These are phyloP conservation scores for Gryllus longicercus DNA, from an alignment of 2,888 invertebrate genomes.

Conservation along the genomic window DNA sequence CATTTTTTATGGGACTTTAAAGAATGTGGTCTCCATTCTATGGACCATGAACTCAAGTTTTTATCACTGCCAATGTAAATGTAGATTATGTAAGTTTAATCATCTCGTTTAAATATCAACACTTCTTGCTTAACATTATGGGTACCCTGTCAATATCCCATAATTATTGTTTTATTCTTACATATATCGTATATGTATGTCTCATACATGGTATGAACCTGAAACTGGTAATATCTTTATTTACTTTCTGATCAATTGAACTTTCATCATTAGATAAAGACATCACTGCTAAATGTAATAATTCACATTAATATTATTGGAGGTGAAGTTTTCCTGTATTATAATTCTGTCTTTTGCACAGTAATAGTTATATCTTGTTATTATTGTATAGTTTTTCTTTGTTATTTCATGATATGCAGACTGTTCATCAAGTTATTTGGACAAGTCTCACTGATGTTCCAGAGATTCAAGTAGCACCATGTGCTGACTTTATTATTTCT, in stretches of 20 bases:
- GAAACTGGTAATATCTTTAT: too few relatives aligned
- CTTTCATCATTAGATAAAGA: too few relatives aligned
- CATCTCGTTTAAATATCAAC: neutral
- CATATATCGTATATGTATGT: neutral
- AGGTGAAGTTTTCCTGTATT: too few relatives aligned
- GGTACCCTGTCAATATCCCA: too few relatives aligned
- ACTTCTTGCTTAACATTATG: too few relatives aligned
- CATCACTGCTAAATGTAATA: too few relatives aligned
- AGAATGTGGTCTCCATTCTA: neutral
- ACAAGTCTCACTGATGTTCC: neutral
- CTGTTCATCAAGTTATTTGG: neutral
- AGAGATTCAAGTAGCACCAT: neutral
- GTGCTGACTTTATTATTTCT: neutral
- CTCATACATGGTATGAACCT: neutral
- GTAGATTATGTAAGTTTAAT: neutral
- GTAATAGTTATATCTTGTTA: too few relatives aligned
- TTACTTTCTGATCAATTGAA: too few relatives aligned
- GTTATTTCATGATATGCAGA: neutral
- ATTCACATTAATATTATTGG: too few relatives aligned
- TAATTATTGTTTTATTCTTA: neutral
- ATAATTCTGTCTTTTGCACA: too few relatives aligned
- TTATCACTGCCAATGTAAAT: neutral
- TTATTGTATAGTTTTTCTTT: constrained; percentile 5
- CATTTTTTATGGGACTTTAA: neutral
- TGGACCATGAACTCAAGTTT: neutral